Conservation (phyloP, 1,140 invertebrate genomes). For the Camponotus floridanus region DNA sequence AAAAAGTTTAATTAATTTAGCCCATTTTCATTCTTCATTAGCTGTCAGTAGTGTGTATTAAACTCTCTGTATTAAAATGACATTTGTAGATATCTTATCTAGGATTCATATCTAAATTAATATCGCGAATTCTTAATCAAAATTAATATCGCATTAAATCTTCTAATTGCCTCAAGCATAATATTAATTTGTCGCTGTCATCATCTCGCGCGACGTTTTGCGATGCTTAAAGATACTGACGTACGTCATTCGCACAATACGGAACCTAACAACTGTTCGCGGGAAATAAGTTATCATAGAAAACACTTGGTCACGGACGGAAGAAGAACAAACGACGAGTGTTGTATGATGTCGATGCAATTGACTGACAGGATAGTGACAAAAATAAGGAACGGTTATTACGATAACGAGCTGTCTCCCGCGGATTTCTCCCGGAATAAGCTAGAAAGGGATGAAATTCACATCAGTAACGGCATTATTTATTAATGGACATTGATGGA, state of each 20-base stretch:
- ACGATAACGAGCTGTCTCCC: not conserved
- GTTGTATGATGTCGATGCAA: constrained; percentile 14
- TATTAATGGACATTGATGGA: constrained; percentile 48
- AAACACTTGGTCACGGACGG: not conserved
- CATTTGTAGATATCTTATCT: not conserved
- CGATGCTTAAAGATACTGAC: not conserved
- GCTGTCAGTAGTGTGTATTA: no score
- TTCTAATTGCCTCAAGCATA: not conserved
- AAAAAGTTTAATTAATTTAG: not conserved
- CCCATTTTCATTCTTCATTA: not conserved
- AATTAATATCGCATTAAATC: not conserved
- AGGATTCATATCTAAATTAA: constrained; percentile 18
- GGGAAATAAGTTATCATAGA: constrained; percentile 1
- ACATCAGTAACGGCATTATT: constrained; percentile 21
- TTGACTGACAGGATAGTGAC: constrained; percentile 25
- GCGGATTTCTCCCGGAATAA: constrained; percentile 18
- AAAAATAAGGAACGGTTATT: constrained; percentile 26
- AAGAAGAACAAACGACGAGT: not conserved
- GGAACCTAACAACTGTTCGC: constrained; percentile 7
- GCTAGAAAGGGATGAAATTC: constrained; percentile 16
- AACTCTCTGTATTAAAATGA: not conserved
- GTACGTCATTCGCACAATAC: not conserved
- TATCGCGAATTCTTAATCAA: not conserved
- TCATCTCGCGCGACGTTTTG: not conserved
- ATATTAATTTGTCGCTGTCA: not conserved